Evolutionary conservation across 1,140 invertebrate species (phyloP).

Genomic region (Diabrotica undecimpunctata): DNA sequence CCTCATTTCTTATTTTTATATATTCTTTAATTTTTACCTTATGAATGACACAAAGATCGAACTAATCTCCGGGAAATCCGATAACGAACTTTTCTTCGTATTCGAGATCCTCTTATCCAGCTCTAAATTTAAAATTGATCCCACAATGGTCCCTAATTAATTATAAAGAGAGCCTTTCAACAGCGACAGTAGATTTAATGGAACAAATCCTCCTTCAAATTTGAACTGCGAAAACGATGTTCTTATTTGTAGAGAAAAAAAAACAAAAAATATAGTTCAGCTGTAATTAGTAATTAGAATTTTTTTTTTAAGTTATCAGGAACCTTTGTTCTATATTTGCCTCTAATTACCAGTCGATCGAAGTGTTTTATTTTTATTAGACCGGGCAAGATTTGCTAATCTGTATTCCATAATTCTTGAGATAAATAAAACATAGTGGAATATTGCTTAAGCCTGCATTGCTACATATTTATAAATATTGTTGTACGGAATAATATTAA

Average conservation of each 20-base stretch:
- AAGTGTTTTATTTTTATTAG: conserved; percentile 20
- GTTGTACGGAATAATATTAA: too few species aligned
- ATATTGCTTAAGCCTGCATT: too few species aligned
- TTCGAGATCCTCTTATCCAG: neutral
- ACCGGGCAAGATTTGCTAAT: conserved; percentile 20
- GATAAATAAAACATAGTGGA: too few species aligned
- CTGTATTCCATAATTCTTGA: neutral
- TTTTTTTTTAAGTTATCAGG: conserved; percentile 26
- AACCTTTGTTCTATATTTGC: conserved; percentile 28
- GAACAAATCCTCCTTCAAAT: conserved; percentile 10
- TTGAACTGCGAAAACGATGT: conserved; percentile 6
- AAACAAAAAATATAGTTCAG: conserved; percentile 17
- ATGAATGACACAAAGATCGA: neutral
- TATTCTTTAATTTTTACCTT: neutral
- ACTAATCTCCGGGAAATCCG: neutral
- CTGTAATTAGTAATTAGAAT: conserved; percentile 29
- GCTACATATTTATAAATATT: too few species aligned
- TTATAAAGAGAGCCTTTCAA: conserved; percentile 8
- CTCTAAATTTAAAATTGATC: conserved; percentile 9
- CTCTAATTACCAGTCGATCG: conserved; percentile 27
- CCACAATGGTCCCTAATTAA: conserved; percentile 11
- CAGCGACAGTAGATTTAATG: conserved; percentile 10
- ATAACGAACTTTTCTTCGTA: neutral
- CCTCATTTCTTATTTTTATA: too few species aligned
- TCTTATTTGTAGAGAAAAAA: conserved; percentile 13